Percentiles rank a stretch among this genome's conserved stretches.
These are phyloP conservation scores for Smithornis capensis DNA, from an alignment of 2,113 vertebrate genomes.

Conservation along the genomic window DNA sequence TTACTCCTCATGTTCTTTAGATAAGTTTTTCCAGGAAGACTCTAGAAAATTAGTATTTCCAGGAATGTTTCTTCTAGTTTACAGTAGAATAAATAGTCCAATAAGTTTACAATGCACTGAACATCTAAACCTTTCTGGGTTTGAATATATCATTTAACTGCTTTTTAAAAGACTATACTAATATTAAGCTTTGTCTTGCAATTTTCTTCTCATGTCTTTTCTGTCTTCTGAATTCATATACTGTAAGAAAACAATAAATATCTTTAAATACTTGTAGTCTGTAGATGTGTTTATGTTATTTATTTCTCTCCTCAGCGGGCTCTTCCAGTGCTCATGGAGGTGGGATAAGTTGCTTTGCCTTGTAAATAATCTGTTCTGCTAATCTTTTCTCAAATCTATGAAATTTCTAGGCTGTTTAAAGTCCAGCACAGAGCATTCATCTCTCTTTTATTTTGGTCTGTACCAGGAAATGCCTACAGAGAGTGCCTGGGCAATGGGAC, in stretches of 20 bases:
- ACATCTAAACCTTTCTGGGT: neutral
- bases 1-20: neutral
- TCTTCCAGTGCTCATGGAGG: neutral
- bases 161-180: neutral
- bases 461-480: conserved; percentile 88
- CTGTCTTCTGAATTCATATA: neutral
- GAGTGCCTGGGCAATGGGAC: conserved; percentile 95
- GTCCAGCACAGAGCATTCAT: neutral
- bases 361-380: neutral
- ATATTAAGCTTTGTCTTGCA: neutral
- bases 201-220: neutral
- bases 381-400: neutral
- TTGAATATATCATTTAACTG: neutral
- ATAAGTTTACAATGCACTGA: neutral
- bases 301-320: neutral
- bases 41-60: neutral
- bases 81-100: neutral
- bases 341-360: neutral
- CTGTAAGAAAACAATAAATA: neutral
- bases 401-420: neutral
- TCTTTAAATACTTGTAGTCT: neutral
- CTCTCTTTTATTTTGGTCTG: conserved; percentile 42
- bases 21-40: neutral
- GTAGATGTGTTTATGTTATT: neutral
- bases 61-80: neutral